Evolutionary conservation across 2,797 vertebrate species (phyloP).

Genomic region (Myotis planiceps): DNA sequence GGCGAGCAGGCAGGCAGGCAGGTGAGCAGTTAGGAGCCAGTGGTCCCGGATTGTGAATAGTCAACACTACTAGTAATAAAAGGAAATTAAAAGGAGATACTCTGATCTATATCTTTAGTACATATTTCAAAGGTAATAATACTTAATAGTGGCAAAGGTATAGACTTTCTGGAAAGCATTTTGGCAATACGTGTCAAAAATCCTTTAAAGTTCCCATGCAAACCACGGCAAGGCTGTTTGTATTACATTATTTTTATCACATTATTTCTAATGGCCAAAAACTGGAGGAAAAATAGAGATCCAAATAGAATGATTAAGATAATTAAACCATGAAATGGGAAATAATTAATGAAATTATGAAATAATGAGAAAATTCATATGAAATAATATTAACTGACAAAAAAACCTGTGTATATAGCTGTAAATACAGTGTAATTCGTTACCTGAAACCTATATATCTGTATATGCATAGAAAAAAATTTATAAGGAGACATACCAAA

Average conservation of each 20-base stretch:
- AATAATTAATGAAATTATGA: not conserved
- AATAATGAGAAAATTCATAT: constrained; percentile 6
- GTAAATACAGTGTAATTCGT: not conserved
- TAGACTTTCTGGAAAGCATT: constrained; percentile 51
- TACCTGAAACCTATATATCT: not conserved
- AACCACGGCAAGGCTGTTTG: not conserved
- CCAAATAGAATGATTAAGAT: not conserved
- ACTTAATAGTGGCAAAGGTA: constrained; percentile 7
- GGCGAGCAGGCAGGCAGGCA: too few relatives aligned
- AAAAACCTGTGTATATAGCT: not conserved
- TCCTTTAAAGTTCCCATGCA: not conserved
- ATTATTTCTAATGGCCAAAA: constrained; percentile 20
- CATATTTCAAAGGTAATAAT: constrained; percentile 36
- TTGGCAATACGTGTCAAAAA: not conserved
- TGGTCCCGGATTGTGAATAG: not conserved
- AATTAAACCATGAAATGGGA: not conserved
- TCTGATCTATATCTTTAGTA: not conserved
- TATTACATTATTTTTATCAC: constrained; percentile 1
- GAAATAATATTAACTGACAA: not conserved
- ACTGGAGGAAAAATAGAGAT: not conserved
- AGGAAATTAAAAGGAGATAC: constrained; percentile 10
- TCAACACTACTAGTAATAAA: not conserved
- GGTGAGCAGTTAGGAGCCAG: too few relatives aligned
- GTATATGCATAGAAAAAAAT: not conserved
- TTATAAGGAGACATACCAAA: not conserved